These are phyloP conservation scores for Ciconia nigra DNA, from an alignment of 2,797 vertebrate genomes.

Conservation along the genomic window DNA sequence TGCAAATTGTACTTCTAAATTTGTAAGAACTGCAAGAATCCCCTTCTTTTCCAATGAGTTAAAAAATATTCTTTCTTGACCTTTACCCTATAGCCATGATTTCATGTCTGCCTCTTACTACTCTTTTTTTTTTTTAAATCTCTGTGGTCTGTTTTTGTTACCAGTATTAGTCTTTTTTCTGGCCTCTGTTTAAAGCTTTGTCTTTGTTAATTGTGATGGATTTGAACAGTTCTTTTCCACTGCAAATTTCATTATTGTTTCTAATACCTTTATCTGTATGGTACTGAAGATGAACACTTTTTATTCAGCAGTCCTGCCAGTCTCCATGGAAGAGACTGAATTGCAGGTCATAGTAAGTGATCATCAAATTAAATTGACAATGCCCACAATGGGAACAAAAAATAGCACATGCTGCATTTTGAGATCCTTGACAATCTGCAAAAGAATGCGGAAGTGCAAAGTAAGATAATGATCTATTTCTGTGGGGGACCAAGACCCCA, in stretches of 20 bases:
- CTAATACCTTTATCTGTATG: neutral
- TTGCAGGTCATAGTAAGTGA: neutral
- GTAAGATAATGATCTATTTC: neutral
- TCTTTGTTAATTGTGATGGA: neutral
- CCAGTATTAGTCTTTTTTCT: neutral
- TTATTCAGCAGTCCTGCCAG: neutral
- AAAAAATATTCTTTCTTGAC: neutral
- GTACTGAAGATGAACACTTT: neutral
- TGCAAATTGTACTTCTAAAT: neutral
- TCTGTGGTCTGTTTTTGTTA: neutral
- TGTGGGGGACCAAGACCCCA: neutral
- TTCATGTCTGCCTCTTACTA: neutral
- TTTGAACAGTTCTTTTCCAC: neutral
- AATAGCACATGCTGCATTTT: neutral
- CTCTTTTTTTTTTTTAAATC: neutral
- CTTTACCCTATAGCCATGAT: neutral
- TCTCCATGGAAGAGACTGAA: neutral
- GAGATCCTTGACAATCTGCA: neutral
- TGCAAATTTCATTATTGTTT: neutral
- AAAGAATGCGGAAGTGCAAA: neutral
- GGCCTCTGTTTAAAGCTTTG: neutral
- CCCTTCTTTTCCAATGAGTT: neutral
- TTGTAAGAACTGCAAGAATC: neutral
- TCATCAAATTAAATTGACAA: neutral
- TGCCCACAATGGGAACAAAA: neutral